A percentile compares a stretch with the other conserved stretches of the same genome.
phyloP scores from a whole-genome alignment of 2,113 vertebrate genomes.

The Festucalex cinctus region DNA sequence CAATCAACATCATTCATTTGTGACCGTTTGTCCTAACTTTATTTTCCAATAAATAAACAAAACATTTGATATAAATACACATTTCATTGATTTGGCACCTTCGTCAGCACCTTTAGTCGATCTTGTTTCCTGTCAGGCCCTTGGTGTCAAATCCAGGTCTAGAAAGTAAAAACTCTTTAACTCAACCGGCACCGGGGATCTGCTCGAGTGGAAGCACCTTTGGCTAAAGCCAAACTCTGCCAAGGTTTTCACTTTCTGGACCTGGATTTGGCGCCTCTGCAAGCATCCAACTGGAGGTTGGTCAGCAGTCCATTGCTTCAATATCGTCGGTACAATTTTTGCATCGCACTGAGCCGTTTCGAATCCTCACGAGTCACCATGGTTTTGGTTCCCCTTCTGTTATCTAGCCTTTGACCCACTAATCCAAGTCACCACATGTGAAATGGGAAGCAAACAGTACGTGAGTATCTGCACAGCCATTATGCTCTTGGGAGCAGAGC shows the following conservation, averaged over 20 bases:
- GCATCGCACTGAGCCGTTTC: neutral
- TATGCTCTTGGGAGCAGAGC: constrained; percentile 44
- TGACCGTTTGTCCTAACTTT: constrained; percentile 14
- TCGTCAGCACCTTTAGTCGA: constrained; percentile 47
- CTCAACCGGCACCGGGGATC: too few relatives aligned
- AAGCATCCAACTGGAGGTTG: neutral
- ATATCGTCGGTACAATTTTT: constrained; percentile 8
- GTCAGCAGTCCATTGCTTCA: neutral
- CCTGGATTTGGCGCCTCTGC: too few relatives aligned
- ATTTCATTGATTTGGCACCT: constrained; percentile 29
- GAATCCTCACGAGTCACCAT: constrained; percentile 14
- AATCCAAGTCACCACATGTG: constrained; percentile 22
- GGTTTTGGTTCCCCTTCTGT: constrained; percentile 17
- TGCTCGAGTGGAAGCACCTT: too few relatives aligned
- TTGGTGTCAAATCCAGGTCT: too few relatives aligned
- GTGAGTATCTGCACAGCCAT: constrained; percentile 38
- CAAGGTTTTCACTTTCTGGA: neutral
- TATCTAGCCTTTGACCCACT: constrained; percentile 3
- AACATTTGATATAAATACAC: constrained; percentile 45
- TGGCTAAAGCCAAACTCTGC: too few relatives aligned
- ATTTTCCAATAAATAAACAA: constrained; percentile 62
- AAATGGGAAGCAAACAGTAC: constrained; percentile 35
- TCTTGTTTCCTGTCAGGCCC: neutral
- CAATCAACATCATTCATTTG: neutral
- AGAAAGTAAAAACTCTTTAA: too few relatives aligned